Base-by-base conservation (phyloP, 2,888 invertebrate species). In the Dicranocentrus wangi region DNA sequence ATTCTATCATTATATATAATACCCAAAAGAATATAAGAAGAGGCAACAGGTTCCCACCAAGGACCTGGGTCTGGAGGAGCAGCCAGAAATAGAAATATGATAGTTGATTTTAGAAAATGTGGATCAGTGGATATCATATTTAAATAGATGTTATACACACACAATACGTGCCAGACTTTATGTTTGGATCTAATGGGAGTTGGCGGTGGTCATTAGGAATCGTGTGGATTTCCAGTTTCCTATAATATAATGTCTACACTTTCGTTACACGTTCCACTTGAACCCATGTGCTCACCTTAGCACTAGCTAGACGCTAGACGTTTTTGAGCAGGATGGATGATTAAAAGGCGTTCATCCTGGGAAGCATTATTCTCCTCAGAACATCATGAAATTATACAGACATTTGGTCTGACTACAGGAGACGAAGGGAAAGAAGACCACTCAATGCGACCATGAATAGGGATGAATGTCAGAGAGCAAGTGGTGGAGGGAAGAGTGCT, bases 181-280 rank as follows among this genome's bases (percentile, higher is more conserved):
- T 39, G 39, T 39, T n/a, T 3, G 5, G 3, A 13, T 15, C 8
- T 58, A 58, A 58, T 58, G 58, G 19, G n/a, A 58, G 3, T 32
- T 53, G 69, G 51, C 69, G 69, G 69, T 69, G 69, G 69, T 25
- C 69, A 69, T 69, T 69, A 69, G 55, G 25, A 21, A 32, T 55
- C 55, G 69, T 69, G 69, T 69, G 47, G 69, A 21, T 27, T 55
- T 69, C 32, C 2, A 53, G 55, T 69, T 53, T 2, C 32, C 69
- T n/a, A n/a, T n/a, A n/a, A n/a, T n/a, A n/a, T 55, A 55, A 69
- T 53, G 53, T 32, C 55, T 39, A 27, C 39, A 68, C 68, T 32
- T 32, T 32, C 32, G 10, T 32, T 32, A 32, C 32, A 32, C 32
- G 10, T 32, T 32, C 32, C 10, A 32, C 32, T 32, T 32, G n/a